Conservation (phyloP, 2,113 vertebrate genomes). For the Lampris megalopsis region DNA sequence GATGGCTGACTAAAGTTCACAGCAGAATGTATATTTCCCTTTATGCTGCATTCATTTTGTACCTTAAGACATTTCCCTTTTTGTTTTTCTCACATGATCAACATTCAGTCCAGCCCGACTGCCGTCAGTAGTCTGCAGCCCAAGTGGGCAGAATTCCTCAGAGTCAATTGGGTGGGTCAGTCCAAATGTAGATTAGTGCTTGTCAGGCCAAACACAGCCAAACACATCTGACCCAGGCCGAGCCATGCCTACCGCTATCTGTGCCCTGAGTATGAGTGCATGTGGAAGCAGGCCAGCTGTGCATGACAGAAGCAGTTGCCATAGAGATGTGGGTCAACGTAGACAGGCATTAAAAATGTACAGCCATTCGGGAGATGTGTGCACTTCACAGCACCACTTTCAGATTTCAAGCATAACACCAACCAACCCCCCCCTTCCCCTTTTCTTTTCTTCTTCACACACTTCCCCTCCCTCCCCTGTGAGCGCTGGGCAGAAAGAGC, state of each 20-base stretch:
- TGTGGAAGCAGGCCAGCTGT: conserved; percentile 57
- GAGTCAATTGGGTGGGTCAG: conserved; percentile 35
- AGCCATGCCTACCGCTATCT: background rate
- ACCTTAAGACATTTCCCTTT: too few species aligned
- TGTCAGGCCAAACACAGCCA: conserved; percentile 18
- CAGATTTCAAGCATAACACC: background rate
- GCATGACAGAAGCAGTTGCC: conserved; percentile 7
- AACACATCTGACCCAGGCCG: conserved; percentile 38
- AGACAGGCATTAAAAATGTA: conserved; percentile 50
- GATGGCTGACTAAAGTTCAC: too few species aligned
- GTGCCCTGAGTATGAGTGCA: background rate
- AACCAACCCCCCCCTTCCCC: too few species aligned
- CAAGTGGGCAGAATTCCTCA: conserved; percentile 14
- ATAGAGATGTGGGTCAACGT: conserved; percentile 25
- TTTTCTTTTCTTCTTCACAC: background rate
- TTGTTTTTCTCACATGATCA: too few species aligned
- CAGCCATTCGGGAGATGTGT: conserved; percentile 1
- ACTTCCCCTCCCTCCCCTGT: background rate
- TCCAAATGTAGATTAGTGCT: conserved; percentile 62
- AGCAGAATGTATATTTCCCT: too few species aligned
- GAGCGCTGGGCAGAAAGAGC: conserved; percentile 26
- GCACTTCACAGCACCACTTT: conserved; percentile 2
- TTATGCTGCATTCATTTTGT: too few species aligned
- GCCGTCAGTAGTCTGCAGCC: background rate
- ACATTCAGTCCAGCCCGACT: background rate